These are phyloP conservation scores for Cyprinodon tularosa DNA, from an alignment of 2,113 vertebrate genomes.

Conservation along the genomic window DNA sequence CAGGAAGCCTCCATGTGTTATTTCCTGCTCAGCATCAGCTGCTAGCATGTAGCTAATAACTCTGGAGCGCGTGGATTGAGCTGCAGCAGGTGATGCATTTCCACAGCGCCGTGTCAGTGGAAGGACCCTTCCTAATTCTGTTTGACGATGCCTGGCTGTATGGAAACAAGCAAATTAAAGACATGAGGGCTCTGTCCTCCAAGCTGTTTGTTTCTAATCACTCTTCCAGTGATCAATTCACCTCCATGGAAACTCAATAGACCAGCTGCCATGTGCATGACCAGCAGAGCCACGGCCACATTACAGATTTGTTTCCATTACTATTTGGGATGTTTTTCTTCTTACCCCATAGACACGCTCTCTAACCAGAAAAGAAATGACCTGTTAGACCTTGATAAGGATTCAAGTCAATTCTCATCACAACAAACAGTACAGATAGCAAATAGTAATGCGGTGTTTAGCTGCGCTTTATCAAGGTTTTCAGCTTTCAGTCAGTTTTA, in stretches of 20 bases:
- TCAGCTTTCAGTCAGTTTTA: background rate
- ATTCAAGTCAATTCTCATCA: background rate
- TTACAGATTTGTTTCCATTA: conserved; percentile 60
- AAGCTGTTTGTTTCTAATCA: conserved; percentile 66
- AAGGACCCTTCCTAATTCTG: conserved; percentile 42
- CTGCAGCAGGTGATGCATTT: conserved; percentile 21
- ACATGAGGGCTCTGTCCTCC: conserved; percentile 48
- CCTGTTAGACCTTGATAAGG: conserved; percentile 12
- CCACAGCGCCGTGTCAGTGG: conserved; percentile 32
- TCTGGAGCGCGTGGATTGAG: too few species aligned
- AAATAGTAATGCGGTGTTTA: background rate
- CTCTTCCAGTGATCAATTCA: conserved; percentile 65
- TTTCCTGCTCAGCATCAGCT: too few species aligned
- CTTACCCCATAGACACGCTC: conserved; percentile 10
- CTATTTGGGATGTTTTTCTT: conserved; percentile 18
- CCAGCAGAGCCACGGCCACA: conserved; percentile 28
- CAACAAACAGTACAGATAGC: conserved; percentile 1
- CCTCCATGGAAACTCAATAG: conserved; percentile 56
- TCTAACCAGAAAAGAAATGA: conserved; percentile 47
- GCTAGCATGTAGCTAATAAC: too few species aligned
- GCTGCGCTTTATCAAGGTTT: background rate
- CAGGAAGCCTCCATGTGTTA: too few species aligned
- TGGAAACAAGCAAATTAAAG: conserved; percentile 43
- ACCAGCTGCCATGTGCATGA: conserved; percentile 69
- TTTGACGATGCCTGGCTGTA: conserved; percentile 24